Base-by-base conservation (phyloP, 2,797 vertebrate genomes). In the Limosa lapponica region DNA sequence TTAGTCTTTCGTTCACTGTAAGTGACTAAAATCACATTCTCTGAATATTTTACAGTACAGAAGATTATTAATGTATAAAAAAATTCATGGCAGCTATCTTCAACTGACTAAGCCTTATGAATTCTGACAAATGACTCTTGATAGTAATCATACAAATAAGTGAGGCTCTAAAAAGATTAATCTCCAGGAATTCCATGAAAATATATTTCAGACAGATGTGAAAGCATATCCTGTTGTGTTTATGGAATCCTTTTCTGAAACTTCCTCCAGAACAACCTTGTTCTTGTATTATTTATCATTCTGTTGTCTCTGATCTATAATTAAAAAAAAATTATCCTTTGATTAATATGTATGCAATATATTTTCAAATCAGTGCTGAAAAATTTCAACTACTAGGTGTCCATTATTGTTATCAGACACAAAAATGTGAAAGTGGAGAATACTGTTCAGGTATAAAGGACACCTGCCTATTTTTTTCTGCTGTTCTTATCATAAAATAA, bases 261-360 rank as follows among this genome's bases (percentile, higher is more conserved):
- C 8, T 78, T 69, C n/a, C 15, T 93, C 77, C 61, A 80, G 55
- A 73, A 49, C 30, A 80, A 59, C 7, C 49, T 89, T 52, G 16
- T 69, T 93, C 54, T 62, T 96, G 20, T 69, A 81, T 93, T 96
- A 94, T 96, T 96, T 95, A 86, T 96, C 7, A 55, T 87, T 72
- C 70, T 91, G 24, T 93, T 95, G 85, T 95, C 66, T 91, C 82
- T 95, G 70, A 95, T 95, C 43, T 93, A 83, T 81, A 95, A 93
- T 94, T 93, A 55, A 88, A 70, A 86, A 75, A 59, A 28, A 92
- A 94, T 87, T 92, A 51, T 22, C 8, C 17, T 92, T 92, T 94
- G 52, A 90, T 91, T 86, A 72, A 66, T 66, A 46, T 30, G 86
- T 59, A 79, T 69, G 19, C 8, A 72, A 62, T 48, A 11, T 81